Conservation (phyloP, 2,797 vertebrate genomes). For the Scarus forsteni region DNA sequence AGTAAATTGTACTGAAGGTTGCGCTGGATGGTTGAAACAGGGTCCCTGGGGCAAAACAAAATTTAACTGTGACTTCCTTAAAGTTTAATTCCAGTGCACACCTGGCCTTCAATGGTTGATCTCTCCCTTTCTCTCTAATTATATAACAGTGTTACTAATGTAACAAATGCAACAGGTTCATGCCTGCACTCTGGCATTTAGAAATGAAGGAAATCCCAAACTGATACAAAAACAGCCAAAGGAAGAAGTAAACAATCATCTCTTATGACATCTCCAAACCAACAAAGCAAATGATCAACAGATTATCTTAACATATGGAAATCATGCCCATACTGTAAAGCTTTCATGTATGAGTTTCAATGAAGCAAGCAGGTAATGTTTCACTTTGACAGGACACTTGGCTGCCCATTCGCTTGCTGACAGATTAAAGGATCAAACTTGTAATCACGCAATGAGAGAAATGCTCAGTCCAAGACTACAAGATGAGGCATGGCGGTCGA, state of each 20-base stretch:
- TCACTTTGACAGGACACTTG: slow-evolving; percentile 14
- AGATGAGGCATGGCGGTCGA: neutral
- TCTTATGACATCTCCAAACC: neutral
- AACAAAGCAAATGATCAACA: neutral
- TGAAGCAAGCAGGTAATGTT: slow-evolving; percentile 2
- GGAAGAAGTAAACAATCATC: neutral
- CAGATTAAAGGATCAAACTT: slow-evolving; percentile 17
- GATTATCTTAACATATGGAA: neutral
- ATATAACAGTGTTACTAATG: slow-evolving; percentile 18
- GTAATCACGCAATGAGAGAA: slow-evolving; percentile 7
- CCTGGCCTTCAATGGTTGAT: slow-evolving; percentile 21
- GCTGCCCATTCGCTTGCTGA: slow-evolving; percentile 30
- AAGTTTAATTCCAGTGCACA: slow-evolving; percentile 15
- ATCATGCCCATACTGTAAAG: slow-evolving; percentile 7
- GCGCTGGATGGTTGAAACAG: slow-evolving; percentile 15
- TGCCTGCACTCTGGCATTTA: slow-evolving; percentile 36
- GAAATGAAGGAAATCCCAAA: slow-evolving; percentile 39
- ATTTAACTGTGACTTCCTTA: slow-evolving; percentile 5
- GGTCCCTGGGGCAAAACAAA: slow-evolving; percentile 18
- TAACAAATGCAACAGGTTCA: slow-evolving; percentile 20
- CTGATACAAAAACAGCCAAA: neutral
- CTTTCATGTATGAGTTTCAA: neutral
- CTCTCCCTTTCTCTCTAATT: slow-evolving; percentile 36
- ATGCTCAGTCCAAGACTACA: slow-evolving; percentile 11
- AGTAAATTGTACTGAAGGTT: neutral